Evolutionary conservation across 2,888 invertebrate species (phyloP), one percentile per base, ranked within the genome.

Genomic region (Keiferia lycopersicella): DNA sequence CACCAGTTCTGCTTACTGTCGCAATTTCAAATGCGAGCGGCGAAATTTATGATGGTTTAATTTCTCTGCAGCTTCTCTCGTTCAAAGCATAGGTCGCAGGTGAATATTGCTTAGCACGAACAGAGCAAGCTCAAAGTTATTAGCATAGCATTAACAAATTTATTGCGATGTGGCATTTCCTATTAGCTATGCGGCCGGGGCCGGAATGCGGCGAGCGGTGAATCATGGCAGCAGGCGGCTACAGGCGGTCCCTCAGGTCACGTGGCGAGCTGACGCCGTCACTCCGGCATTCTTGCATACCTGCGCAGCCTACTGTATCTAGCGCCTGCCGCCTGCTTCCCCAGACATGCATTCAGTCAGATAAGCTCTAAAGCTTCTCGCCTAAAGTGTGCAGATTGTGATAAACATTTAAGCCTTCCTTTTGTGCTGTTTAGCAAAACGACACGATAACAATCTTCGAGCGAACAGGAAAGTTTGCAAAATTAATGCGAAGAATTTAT

Each of bases 151-250:
- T 78, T 80, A 71, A 76, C 74, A 73, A 80, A 85, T 83, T 84
- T 83, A 84, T 84, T 79, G 79, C 77, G 76, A 79, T 79, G 79
- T 80, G 86, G 86, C 79, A 87, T 88, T 88, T 86, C 82, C 84
- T 83, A 88, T 89, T 88, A 83, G 77, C 85, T 86, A 84, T 84
- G 84, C 83, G 81, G 79, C 77, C 71, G 77, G 68, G 76, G 75
- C 68, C 73, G 86, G 88, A 86, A 87, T 88, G 83, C 80, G 74
- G 82, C 89, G 90, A 53, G 77, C 74, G 79, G 82, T 90, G 90
- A 90, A 84, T 91, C 90, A 90, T 81, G 67, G 71, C 76, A 77
- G 45, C 45, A n/a, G 45, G 45, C 45, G 45, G 45, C 45, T n/a
- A 16, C 45, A 45, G 71, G 69, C 69, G 70, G 74, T 66, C 75